Conservation (phyloP, 2,113 vertebrate species). For the Tor tambroides region DNA sequence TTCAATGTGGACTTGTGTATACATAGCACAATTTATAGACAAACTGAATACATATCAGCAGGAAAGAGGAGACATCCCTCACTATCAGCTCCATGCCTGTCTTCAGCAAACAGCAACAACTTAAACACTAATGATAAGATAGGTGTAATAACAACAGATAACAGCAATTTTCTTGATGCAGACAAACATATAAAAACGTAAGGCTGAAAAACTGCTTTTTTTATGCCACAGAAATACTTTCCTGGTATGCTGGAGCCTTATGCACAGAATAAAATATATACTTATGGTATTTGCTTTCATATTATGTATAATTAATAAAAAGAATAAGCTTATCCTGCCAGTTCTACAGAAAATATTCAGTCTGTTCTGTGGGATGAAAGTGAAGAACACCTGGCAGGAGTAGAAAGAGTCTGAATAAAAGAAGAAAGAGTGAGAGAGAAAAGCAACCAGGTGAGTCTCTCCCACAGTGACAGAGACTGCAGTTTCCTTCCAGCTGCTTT, state of each 20-base stretch:
- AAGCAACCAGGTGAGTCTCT: constrained; percentile 11
- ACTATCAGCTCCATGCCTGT: not conserved
- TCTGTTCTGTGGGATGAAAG: not conserved
- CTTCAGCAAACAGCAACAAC: constrained; percentile 9
- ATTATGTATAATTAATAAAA: not conserved
- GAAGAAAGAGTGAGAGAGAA: constrained; percentile 16
- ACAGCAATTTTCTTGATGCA: not conserved
- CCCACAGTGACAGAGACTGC: not conserved
- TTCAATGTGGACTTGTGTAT: not conserved
- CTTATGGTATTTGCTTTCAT: not conserved
- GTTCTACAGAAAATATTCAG: constrained; percentile 1
- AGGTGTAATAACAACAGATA: constrained; percentile 6
- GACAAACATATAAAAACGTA: not conserved
- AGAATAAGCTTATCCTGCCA: not conserved
- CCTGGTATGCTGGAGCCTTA: not conserved
- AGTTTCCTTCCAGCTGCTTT: constrained; percentile 37
- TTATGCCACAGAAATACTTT: not conserved
- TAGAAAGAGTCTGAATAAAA: not conserved
- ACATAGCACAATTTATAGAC: not conserved
- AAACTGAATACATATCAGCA: not conserved
- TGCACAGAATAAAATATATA: not conserved
- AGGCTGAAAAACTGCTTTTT: not conserved
- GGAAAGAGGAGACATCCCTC: not conserved
- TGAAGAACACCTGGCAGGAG: not conserved
- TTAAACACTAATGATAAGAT: constrained; percentile 18